A percentile compares a stretch with the other conserved stretches of the same genome.
Evolutionary conservation across 2,888 invertebrate species (phyloP).

Genomic region (Nomada fucata): DNA sequence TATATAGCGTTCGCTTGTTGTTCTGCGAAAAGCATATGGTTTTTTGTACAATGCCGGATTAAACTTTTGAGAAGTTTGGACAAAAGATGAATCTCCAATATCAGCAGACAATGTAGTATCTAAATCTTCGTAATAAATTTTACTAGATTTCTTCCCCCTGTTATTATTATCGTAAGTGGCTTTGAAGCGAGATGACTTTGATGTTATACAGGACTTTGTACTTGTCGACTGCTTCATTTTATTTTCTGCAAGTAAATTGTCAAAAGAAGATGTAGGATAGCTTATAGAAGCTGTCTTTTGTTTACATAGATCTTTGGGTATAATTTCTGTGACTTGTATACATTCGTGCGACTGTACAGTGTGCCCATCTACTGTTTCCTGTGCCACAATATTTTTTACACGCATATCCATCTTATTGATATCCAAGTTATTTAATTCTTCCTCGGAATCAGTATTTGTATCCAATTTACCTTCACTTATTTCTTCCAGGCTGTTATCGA

Average conservation of each 20-base stretch:
- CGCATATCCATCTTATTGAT: neutral
- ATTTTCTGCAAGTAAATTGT: constrained; percentile 61
- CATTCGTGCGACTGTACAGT: neutral
- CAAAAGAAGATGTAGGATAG: constrained; percentile 22
- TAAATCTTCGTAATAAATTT: constrained; percentile 85
- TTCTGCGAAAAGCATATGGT: constrained; percentile 77
- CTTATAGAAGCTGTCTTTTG: constrained; percentile 7
- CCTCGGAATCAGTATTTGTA: neutral
- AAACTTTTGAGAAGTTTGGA: constrained; percentile 85
- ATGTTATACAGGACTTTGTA: constrained; percentile 65
- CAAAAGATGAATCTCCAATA: constrained; percentile 85
- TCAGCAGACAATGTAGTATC: constrained; percentile 87
- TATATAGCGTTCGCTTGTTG: constrained; percentile 72
- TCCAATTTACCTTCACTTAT: neutral
- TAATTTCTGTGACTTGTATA: constrained; percentile 3
- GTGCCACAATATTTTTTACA: neutral
- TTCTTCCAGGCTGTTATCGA: neutral
- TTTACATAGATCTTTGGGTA: neutral
- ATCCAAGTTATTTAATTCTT: neutral
- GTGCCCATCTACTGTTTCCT: neutral
- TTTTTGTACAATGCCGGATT: constrained; percentile 78
- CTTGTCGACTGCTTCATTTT: constrained; percentile 67
- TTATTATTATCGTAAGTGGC: constrained; percentile 69
- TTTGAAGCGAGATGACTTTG: constrained; percentile 37
- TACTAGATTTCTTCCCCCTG: constrained; percentile 68